Base-by-base conservation (phyloP, 2,113 vertebrate genomes). In the Gobius niger region DNA sequence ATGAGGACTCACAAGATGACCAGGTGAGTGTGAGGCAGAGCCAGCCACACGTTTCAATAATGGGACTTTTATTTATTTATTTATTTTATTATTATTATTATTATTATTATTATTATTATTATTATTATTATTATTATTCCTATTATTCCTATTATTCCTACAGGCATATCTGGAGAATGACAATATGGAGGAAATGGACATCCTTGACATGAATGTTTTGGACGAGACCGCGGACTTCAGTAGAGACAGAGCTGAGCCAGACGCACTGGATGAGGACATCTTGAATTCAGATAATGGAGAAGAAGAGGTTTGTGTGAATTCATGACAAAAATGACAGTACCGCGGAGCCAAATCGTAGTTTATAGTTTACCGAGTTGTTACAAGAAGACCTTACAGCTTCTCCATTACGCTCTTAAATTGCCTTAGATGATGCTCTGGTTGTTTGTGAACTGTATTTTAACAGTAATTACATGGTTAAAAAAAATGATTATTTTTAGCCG, bases 1-100 rank as follows among this genome's bases (percentile, higher is more conserved):
- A 97, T 67, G 97, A 97, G 47, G 96, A 98, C 77, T 95, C 92
- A 0, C 92, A 83, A 68, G 95, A 96, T 3, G 95, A 89, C 6
- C 95, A 96, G 91, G 98, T 99, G 91, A 67, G 47, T 80, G 18
- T 65, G 65, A 24, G 14, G 9, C 42, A 42, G 13, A 54, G 15
- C 40, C 40, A 42, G 42, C 7, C 57, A n/a, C 8, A n/a, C n/a
- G 7, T 42, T 19, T n/a, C 10, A 60, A 60, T 60, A 42, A 10
- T 60, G 14, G 10, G 24, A 8, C 15, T 5, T 9, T 42, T 0
- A 41, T 42, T 60, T 42, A 0, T n/a, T 34, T 4, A 34, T 34
- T 4, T 34, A 34, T 4, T 3, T 34, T 34, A 4, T 34, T 34
- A 4, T 34, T 2, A 3, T 24, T 24, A 3, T 34, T 34, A 34